Evolutionary conservation across 64 coral and sea anemone species (phyloP).

Genomic region (Stylophora pistillata): DNA sequence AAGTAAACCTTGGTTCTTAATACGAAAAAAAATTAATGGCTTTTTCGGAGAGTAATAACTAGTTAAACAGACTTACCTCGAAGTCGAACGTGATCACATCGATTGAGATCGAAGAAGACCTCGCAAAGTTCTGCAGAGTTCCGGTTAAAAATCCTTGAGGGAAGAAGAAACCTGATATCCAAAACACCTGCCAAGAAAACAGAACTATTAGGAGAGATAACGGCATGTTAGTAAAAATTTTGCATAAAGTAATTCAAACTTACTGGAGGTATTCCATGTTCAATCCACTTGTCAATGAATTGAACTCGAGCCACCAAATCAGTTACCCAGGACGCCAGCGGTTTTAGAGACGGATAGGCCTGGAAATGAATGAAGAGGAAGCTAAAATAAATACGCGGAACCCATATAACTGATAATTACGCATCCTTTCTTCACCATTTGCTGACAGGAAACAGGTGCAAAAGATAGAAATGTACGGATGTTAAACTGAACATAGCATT

Average conservation of each 20-base stretch:
- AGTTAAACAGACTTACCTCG: constrained; percentile 57
- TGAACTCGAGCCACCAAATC: constrained; percentile 93
- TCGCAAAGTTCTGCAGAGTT: constrained; percentile 95
- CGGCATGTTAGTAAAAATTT: neutral
- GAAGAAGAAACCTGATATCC: constrained; percentile 99
- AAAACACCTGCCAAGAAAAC: constrained; percentile 76
- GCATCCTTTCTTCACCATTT: too few relatives aligned
- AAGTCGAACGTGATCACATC: constrained; percentile 99
- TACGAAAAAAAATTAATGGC: neutral
- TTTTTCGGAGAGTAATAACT: too few relatives aligned
- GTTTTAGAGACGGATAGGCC: constrained; percentile 97
- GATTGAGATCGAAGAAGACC: constrained; percentile 89
- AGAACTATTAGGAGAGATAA: neutral
- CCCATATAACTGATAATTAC: too few relatives aligned
- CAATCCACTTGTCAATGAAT: constrained; percentile 96
- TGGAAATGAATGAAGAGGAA: constrained; percentile 12
- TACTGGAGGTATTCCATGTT: constrained; percentile 93
- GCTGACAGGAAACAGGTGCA: too few relatives aligned
- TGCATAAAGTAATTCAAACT: constrained; percentile 11
- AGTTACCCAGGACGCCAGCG: constrained; percentile 96
- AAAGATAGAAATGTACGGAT: too few relatives aligned
- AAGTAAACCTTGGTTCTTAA: neutral
- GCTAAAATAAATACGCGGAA: too few relatives aligned
- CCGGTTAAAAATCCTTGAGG: constrained; percentile 98
- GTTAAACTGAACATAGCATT: too few relatives aligned